Evolutionary conservation across 2,113 vertebrate genomes (phyloP).

Genomic region (Hippocampus mohnikei): DNA sequence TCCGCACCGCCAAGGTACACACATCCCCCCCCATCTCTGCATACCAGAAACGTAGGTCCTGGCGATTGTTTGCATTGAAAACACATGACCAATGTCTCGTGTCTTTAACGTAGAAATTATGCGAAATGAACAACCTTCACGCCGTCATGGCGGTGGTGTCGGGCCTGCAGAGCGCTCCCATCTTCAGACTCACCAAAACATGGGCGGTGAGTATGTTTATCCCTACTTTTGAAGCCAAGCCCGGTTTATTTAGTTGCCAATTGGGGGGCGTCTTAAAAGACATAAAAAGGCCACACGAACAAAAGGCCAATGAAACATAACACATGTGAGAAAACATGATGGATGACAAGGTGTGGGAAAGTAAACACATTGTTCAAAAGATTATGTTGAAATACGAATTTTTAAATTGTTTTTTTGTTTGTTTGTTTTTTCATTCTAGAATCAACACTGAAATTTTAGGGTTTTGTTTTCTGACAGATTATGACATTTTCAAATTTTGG

Average conservation of each 20-base stretch:
- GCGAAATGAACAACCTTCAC: conserved; percentile 96
- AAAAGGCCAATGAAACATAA: conserved; percentile 11
- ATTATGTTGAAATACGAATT: not conserved
- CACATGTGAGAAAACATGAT: conserved; percentile 1
- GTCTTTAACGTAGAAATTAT: conserved; percentile 81
- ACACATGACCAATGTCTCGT: not conserved
- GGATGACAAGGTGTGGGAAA: not conserved
- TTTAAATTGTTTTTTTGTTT: no score
- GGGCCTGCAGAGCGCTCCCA: conserved; percentile 91
- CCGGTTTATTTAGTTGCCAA: conserved; percentile 23
- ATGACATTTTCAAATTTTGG: no score
- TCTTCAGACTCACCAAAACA: conserved; percentile 94
- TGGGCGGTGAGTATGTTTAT: conserved; percentile 88
- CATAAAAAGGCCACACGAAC: conserved; percentile 4
- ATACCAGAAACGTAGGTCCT: not conserved
- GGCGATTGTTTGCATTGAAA: not conserved
- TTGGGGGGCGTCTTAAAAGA: not conserved
- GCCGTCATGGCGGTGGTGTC: conserved; percentile 98
- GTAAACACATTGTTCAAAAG: not conserved
- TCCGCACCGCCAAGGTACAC: conserved; percentile 94
- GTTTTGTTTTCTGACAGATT: no score
- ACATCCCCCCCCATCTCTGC: not conserved
- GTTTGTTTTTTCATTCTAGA: no score
- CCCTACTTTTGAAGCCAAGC: not conserved
- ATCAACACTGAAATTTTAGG: no score